phyloP scores from a whole-genome alignment of 2,113 vertebrate genomes.

The Megaceryle torquata region DNA sequence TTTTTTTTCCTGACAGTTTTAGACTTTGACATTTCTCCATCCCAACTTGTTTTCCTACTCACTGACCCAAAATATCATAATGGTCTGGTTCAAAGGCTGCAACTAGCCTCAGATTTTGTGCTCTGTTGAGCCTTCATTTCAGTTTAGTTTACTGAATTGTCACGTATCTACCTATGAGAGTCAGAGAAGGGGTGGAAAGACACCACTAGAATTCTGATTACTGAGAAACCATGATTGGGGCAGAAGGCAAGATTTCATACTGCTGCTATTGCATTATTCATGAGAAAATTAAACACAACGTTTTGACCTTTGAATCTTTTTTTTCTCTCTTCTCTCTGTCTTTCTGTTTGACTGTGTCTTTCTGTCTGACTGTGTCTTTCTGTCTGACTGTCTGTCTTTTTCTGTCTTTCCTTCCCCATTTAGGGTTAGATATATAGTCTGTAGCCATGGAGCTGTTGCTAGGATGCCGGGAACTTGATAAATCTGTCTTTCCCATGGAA shows the following conservation, averaged over 20 bases:
- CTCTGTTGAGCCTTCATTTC: conserved; percentile 53
- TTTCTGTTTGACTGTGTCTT: too few species aligned
- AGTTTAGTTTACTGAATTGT: conserved; percentile 39
- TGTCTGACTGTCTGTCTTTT: too few species aligned
- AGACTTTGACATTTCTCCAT: conserved; percentile 36
- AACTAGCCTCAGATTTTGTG: conserved; percentile 33
- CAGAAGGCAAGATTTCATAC: neutral
- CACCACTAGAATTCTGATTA: conserved; percentile 2
- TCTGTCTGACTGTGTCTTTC: too few species aligned
- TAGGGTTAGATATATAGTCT: neutral
- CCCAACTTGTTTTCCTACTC: conserved; percentile 51
- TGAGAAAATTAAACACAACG: neutral
- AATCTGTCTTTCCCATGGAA: neutral
- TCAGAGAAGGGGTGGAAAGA: neutral
- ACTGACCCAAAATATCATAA: conserved; percentile 42
- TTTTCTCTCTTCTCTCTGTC: too few species aligned
- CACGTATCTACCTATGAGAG: neutral
- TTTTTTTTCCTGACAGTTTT: conserved; percentile 24
- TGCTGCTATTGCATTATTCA: conserved; percentile 11
- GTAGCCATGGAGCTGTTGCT: neutral
- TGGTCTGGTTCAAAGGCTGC: conserved; percentile 39
- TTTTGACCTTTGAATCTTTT: neutral
- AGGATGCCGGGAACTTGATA: neutral
- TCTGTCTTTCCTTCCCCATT: neutral
- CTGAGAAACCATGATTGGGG: neutral